Conservation (phyloP, 1,140 invertebrate genomes). For the Caenorhabditis inopinata region DNA sequence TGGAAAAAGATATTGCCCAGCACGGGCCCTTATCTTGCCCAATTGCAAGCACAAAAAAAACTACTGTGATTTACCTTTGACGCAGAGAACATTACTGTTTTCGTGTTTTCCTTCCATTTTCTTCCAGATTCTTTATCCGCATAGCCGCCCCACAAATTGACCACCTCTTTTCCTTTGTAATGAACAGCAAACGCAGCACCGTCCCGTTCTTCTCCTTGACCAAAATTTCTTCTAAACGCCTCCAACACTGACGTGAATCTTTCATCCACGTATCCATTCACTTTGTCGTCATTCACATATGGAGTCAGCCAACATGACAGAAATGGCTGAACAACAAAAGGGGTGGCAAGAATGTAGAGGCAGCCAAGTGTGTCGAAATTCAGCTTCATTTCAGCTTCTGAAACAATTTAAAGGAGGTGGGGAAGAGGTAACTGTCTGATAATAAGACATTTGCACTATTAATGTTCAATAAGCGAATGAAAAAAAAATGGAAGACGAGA, state of each 20-base stretch:
- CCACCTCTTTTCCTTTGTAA: slow-evolving; percentile 55
- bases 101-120: slow-evolving; percentile 53
- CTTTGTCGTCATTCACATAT: slow-evolving; percentile 20
- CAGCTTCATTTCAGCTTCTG: background rate
- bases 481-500: too few species aligned
- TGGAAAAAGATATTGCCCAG: too few species aligned
- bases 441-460: too few species aligned
- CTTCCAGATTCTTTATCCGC: slow-evolving; percentile 57
- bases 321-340: background rate
- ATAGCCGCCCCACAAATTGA: slow-evolving; percentile 67
- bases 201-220: slow-evolving; percentile 51
- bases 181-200: slow-evolving; percentile 66
- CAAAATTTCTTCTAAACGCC: slow-evolving; percentile 54
- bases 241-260: slow-evolving; percentile 33
- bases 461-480: too few species aligned
- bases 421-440: too few species aligned
- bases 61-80: slow-evolving; percentile 50
- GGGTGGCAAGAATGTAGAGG: background rate
- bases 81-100: slow-evolving; percentile 53
- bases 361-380: background rate
- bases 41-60: background rate
- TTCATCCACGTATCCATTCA: slow-evolving; percentile 34
- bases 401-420: too few species aligned
- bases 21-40: too few species aligned
- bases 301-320: slow-evolving; percentile 20